These are phyloP conservation scores for Zaprionus nigranus DNA, from an alignment of 1,140 invertebrate genomes.

Conservation along the genomic window DNA sequence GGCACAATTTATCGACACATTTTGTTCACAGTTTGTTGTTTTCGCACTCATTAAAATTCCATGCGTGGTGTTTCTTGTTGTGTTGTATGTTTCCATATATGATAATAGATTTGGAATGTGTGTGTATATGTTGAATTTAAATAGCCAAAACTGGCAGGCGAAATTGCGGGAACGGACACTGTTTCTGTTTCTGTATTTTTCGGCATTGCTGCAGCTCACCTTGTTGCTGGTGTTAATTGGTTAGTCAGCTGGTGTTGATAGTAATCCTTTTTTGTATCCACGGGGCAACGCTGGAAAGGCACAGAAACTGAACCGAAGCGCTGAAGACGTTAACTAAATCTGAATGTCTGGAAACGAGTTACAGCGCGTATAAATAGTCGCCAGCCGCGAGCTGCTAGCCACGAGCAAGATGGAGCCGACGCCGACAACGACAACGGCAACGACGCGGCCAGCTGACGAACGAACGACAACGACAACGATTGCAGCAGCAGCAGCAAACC, in stretches of 20 bases:
- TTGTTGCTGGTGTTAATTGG: constrained; percentile 34
- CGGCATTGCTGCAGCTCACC: constrained; percentile 37
- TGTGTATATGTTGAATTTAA: neutral
- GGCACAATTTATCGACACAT: constrained; percentile 52
- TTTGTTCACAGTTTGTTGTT: constrained; percentile 49
- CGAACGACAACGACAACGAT: constrained; percentile 39
- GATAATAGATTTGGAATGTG: neutral
- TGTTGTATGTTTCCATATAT: neutral
- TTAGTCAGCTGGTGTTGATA: constrained; percentile 59
- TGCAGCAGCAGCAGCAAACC: constrained; percentile 46
- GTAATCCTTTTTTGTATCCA: constrained; percentile 64
- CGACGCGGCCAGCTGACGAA: constrained; percentile 30
- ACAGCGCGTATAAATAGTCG: constrained; percentile 72
- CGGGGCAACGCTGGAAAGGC: constrained; percentile 43
- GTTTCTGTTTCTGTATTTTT: neutral
- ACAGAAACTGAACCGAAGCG: constrained; percentile 63
- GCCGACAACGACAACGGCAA: constrained; percentile 13
- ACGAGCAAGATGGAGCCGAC: constrained; percentile 1
- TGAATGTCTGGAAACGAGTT: constrained; percentile 79
- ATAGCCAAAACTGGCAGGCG: neutral
- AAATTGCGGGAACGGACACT: neutral
- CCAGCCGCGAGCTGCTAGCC: constrained; percentile 1
- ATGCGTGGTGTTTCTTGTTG: constrained; percentile 17
- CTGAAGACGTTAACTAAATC: constrained; percentile 71
- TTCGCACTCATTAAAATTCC: constrained; percentile 70